Evolutionary conservation across 1,140 invertebrate species (phyloP), one percentile per base, ranked within the genome.

Genomic region (Cotesia glomerata): DNA sequence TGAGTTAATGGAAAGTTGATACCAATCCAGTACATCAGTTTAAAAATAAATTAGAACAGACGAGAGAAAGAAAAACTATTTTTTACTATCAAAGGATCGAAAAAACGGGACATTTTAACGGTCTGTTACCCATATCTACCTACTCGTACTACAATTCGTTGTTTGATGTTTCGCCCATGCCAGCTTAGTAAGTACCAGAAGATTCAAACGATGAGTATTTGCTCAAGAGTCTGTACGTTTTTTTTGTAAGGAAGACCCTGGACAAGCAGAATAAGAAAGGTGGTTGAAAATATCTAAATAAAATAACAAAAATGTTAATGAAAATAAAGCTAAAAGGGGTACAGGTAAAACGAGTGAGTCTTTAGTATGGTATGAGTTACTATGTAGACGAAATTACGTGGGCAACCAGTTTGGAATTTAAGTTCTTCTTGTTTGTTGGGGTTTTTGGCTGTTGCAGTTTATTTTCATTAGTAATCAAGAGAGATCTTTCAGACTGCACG

Each of bases 401-500:
- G 39, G 58, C 65, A 74, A 81, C 77, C 77, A 78, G 75, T 76
- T 78, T 64, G 52, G 68, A 67, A 59, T 79, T 75, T 9, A 45
- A 45, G 7, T 45, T 45, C 39, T 45, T 45, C 39, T 45, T 45
- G 39, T 45, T 45, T 45, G 39, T 45, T 45, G 39, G 39, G 5
- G 70, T 76, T 74, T 76, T 75, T 71, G 32, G 26, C 26, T 26
- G 26, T 26, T 26, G 26, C 26, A 26, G 45, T 65, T n/a, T n/a
- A 16, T 56, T 14, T 56, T 14, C 5, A 35, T 68, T 58, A 36
- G 18, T 35, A 35, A 64, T 66, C 67, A 63, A 72, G 69, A 56
- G 75, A 82, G 76, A 77, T 75, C 69, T 75, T 54, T 77, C 75
- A 83, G 81, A 82, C 81, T 73, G 81, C 82, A 63, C 74, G 81